A percentile compares a stretch with the other conserved stretches of the same genome.
phyloP scores from a whole-genome alignment of 2,888 invertebrate species.

The Lucinisca nassula region DNA sequence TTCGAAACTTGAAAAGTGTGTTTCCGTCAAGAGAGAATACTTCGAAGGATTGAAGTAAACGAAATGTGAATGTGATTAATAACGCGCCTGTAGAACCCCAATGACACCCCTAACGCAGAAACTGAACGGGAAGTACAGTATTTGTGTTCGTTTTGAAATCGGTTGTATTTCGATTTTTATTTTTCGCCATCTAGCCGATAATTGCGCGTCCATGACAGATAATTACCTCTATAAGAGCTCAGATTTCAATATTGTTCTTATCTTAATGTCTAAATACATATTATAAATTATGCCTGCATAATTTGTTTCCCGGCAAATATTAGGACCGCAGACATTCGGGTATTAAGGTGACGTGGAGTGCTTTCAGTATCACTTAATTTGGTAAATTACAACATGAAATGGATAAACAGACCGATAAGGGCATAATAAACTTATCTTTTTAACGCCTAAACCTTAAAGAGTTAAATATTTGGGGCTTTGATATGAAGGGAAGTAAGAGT shows the following conservation, averaged over 20 bases:
- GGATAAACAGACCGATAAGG: background rate
- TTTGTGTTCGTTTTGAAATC: no score
- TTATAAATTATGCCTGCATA: conserved; percentile 12
- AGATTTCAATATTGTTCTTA: conserved; percentile 12
- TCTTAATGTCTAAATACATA: conserved; percentile 10
- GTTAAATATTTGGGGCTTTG: no score
- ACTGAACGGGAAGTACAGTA: no score
- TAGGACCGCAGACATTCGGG: background rate
- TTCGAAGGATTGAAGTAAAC: no score
- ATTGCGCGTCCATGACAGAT: background rate
- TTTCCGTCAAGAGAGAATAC: no score
- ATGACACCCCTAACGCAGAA: no score
- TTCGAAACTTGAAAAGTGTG: no score
- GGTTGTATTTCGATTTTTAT: background rate
- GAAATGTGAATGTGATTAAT: no score
- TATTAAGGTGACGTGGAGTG: background rate
- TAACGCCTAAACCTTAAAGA: background rate
- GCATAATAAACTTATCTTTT: background rate
- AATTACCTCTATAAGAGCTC: background rate
- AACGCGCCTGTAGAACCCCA: no score
- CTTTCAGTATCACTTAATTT: background rate
- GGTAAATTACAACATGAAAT: background rate
- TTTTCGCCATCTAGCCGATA: background rate
- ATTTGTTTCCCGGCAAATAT: background rate
- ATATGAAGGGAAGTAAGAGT: no score